Base-by-base conservation (phyloP, 1,140 invertebrate species). In the Thrips palmi region DNA sequence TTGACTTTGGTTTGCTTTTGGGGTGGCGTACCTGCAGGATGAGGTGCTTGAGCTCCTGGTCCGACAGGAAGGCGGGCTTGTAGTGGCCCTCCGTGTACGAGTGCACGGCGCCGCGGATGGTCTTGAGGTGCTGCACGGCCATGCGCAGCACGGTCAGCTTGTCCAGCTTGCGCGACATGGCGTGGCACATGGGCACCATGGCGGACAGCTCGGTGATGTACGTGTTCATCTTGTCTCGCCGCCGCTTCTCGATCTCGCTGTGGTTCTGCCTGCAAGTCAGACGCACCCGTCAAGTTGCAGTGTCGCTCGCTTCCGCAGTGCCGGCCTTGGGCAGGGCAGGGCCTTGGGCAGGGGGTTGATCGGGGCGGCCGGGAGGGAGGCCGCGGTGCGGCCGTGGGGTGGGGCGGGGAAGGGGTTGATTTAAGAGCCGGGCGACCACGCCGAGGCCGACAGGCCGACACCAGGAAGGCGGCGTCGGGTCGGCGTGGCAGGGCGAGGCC, bases 171-270 rank as follows among this genome's bases (percentile, higher is more conserved):
- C 86, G 62, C 6, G 83, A 78, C 80, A 89, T 87, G 1, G 83
- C 81, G 49, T 80, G 77, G 52, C 88, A 93, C 81, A 91, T 88
- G 1, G 88, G 89, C 6, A 96, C 72, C 70, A 94, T 82, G 2
- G 74, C 67, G 20, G 85, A 84, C 21, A 96, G 15, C 56, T 94
- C 87, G 1, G 77, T 78, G 41, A 96, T 92, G 56, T 91, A 93
- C 0, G 77, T 87, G 59, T 93, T 93, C 88, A 94, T 94, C 59
- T 94, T 94, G 54, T 96, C 88, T 12, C 89, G 65, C 2, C 89
- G 64, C 1, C 88, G 63, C 54, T 93, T 93, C 56, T 96, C 89
- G 41, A 96, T 93, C 60, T 93, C 87, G 56, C 87, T 92, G 59
- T 96, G 88, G 59, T 92, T 93, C 58, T 89, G 81, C 46, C 79